phyloP scores from a whole-genome alignment of 2,113 vertebrate genomes.

The Prietella phreatophila region DNA sequence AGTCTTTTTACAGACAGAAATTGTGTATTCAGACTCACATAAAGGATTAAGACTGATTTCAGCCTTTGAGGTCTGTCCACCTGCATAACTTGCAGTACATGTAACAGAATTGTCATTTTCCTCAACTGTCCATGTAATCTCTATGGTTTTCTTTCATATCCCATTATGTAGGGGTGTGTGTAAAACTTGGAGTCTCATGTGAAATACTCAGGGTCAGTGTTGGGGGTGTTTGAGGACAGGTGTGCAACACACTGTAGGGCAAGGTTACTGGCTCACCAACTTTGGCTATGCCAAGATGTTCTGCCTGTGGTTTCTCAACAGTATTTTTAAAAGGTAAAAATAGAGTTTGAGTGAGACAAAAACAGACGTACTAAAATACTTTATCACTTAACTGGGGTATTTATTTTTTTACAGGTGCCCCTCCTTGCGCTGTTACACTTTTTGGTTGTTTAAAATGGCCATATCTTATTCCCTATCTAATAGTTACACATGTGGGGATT shows the following conservation, averaged over 20 bases:
- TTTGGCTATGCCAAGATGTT: neutral
- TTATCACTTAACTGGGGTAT: neutral
- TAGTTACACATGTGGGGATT: no score
- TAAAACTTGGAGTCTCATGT: neutral
- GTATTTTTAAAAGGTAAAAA: neutral
- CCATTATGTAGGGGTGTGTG: neutral
- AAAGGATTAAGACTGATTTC: slow-evolving; percentile 18
- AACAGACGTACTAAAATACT: neutral
- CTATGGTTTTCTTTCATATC: neutral
- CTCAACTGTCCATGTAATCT: slow-evolving; percentile 17
- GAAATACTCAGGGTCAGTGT: slow-evolving; percentile 9
- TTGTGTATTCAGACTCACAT: slow-evolving; percentile 21
- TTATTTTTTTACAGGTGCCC: neutral
- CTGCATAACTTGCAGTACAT: neutral
- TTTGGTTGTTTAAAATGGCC: neutral
- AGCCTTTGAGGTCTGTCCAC: slow-evolving; percentile 15
- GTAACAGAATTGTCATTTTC: slow-evolving; percentile 29
- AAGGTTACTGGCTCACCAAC: slow-evolving; percentile 20
- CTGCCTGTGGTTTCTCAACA: slow-evolving; percentile 16
- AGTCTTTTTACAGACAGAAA: neutral
- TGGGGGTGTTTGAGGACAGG: slow-evolving; percentile 19
- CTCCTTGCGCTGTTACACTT: neutral
- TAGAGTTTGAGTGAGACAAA: neutral
- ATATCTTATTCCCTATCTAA: neutral
- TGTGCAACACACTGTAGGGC: slow-evolving; percentile 28